These are phyloP conservation scores for Drosophila stalkeri DNA, from an alignment of 2,888 invertebrate species.

Conservation along the genomic window DNA sequence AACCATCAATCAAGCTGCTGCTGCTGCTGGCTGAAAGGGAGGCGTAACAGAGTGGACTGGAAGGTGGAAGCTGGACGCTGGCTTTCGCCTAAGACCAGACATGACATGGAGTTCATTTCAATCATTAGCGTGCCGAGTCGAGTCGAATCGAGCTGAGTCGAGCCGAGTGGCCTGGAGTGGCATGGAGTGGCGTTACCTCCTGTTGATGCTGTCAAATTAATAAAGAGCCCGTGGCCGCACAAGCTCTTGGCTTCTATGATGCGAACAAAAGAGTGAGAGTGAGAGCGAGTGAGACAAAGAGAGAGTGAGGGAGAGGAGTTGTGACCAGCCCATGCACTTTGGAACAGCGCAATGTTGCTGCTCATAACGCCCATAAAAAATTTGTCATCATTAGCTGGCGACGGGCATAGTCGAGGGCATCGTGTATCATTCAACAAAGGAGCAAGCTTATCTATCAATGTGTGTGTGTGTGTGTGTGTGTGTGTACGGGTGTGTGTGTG, in stretches of 20 bases:
- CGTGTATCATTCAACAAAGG: conserved; percentile 56
- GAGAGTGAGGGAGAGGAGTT: background rate
- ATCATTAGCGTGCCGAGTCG: conserved; percentile 73
- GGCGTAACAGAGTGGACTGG: conserved; percentile 53
- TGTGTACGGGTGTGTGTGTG: conserved; percentile 8
- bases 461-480: conserved; percentile 14
- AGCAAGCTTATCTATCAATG: conserved; percentile 71
- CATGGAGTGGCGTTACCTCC: conserved; percentile 41
- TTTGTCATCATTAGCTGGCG: conserved; percentile 76
- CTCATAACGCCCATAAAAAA: conserved; percentile 81
- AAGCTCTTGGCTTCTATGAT: conserved; percentile 13
- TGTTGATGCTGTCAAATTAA: conserved; percentile 83
- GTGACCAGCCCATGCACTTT: conserved; percentile 67
- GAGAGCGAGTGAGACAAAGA: background rate
- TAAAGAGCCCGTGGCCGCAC: conserved; percentile 70
- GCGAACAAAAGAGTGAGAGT: background rate
- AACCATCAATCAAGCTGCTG: conserved; percentile 76
- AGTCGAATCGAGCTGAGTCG: conserved; percentile 24
- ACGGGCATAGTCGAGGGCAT: conserved; percentile 34
- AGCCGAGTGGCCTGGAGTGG: conserved; percentile 40
- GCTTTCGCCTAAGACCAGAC: conserved; percentile 62
- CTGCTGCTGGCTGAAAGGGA: conserved; percentile 44
- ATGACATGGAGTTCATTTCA: conserved; percentile 75
- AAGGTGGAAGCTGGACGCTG: conserved; percentile 16
- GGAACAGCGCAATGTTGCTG: conserved; percentile 54